phyloP scores from a whole-genome alignment of 2,888 invertebrate species.

The Melinaea marsaeus region DNA sequence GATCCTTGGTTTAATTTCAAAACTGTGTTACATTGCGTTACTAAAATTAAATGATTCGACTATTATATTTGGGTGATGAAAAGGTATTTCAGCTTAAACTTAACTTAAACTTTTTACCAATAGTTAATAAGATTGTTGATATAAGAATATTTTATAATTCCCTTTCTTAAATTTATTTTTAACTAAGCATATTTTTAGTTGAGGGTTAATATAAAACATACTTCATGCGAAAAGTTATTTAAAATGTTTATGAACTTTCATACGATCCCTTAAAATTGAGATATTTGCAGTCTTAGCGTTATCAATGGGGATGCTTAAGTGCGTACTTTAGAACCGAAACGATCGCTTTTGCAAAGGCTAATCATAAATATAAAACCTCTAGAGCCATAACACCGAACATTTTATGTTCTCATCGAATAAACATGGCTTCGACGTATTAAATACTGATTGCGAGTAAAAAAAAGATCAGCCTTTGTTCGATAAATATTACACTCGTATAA shows the following conservation, averaged over 20 bases:
- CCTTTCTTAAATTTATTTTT: background rate
- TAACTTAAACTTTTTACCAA: too few species aligned
- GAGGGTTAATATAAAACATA: background rate
- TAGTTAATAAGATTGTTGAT: too few species aligned
- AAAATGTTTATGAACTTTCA: slow-evolving; percentile 6
- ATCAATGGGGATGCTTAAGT: slow-evolving; percentile 55
- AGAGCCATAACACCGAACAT: slow-evolving; percentile 44
- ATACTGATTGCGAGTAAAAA: slow-evolving; percentile 32
- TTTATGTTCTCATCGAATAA: slow-evolving; percentile 49
- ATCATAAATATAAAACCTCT: slow-evolving; percentile 60
- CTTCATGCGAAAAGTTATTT: background rate
- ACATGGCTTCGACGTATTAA: slow-evolving; percentile 44
- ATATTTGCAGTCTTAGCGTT: slow-evolving; percentile 37
- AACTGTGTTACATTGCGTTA: too few species aligned
- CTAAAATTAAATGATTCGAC: too few species aligned
- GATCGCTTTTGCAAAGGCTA: slow-evolving; percentile 53
- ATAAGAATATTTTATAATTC: background rate
- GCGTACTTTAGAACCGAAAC: slow-evolving; percentile 49
- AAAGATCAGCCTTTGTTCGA: slow-evolving; percentile 36
- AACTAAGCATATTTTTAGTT: background rate
- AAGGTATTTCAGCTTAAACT: too few species aligned
- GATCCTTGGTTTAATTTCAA: too few species aligned
- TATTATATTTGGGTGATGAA: too few species aligned
- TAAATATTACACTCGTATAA: slow-evolving; percentile 33
- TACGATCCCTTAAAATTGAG: slow-evolving; percentile 15